Base-by-base conservation (phyloP, 1,140 invertebrate genomes). In the Drosophila rhopaloa region DNA sequence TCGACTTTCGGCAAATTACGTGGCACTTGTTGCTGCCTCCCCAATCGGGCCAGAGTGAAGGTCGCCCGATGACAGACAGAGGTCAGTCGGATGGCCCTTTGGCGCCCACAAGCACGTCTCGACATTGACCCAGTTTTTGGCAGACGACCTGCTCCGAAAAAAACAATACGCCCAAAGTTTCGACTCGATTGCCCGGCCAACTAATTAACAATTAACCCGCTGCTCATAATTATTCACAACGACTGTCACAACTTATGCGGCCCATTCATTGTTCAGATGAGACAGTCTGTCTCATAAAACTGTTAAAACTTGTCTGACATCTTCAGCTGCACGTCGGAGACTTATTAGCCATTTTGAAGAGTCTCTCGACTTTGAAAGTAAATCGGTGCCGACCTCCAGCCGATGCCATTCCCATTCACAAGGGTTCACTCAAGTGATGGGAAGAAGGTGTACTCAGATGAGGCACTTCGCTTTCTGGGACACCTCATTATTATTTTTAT, bases 81-180 rank as follows among this genome's bases (percentile, higher is more conserved):
- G 62, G 62, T 66, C 62, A 57, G 40, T 61, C 48, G 27, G 14
- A 29, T 56, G 59, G 58, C 80, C 76, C 76, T 60, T 76, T 59
- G 55, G 53, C 61, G 51, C 77, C 51, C 60, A 46, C 43, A 38
- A 81, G 50, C 79, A 78, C 70, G 63, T 76, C 60, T 65, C 58
- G 83, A 86, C 83, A 86, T 86, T 86, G 83, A 86, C 84, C 83
- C 80, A 89, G 65, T 86, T 89, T 80, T 80, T 35, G 56, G 41
- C 43, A 73, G 38, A 62, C 50, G 32, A 75, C 57, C 78, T 60
- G 57, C 51, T 50, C 48, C 71, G 24, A 59, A 61, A 35, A 6
- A 51, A 51, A 76, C 66, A 62, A 76, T 58, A 50, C 19, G 38
- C 27, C 41, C 35, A 29, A 58, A 67, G 37, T 57, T 13, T 19